phyloP scores from a whole-genome alignment of 2,797 vertebrate species.

The Labeo calbasu region DNA sequence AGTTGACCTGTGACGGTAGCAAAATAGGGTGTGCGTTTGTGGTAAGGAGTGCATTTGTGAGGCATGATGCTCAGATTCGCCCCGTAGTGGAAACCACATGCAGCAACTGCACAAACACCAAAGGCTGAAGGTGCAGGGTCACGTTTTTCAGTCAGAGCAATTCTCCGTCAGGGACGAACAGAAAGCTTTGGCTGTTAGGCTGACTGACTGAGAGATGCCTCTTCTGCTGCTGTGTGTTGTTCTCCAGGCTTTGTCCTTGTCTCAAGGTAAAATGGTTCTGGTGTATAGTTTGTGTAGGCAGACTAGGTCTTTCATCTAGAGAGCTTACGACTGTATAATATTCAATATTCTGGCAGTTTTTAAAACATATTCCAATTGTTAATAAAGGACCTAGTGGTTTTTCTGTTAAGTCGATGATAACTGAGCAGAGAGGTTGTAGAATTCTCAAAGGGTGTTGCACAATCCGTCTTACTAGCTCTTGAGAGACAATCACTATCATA shows the following conservation, averaged over 20 bases:
- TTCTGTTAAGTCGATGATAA: background rate
- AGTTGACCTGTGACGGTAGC: conserved; percentile 50
- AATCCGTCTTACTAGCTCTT: background rate
- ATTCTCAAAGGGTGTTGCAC: background rate
- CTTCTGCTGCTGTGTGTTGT: conserved; percentile 44
- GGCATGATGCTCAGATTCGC: conserved; percentile 11
- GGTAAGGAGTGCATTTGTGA: conserved; percentile 7
- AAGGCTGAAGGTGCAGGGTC: conserved; percentile 50
- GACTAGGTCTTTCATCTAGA: background rate
- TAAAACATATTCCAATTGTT: background rate
- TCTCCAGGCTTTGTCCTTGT: conserved; percentile 50
- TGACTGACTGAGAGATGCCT: conserved; percentile 52
- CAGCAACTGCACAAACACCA: conserved; percentile 58
- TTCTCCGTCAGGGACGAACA: conserved; percentile 25
- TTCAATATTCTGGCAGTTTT: background rate
- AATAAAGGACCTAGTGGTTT: background rate
- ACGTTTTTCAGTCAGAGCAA: conserved; percentile 12
- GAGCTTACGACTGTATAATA: background rate
- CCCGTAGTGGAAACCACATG: conserved; percentile 63
- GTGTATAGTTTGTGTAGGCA: conserved; percentile 28
- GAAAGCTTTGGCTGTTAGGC: conserved; percentile 9
- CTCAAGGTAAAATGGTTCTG: conserved; percentile 59
- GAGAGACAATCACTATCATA: conserved; percentile 13
- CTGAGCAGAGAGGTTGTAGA: background rate
- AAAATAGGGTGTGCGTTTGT: conserved; percentile 27